Percentiles rank a stretch among this genome's conserved stretches.
Conservation (phyloP, 2,113 vertebrate genomes). For the Cyprinodon tularosa region DNA sequence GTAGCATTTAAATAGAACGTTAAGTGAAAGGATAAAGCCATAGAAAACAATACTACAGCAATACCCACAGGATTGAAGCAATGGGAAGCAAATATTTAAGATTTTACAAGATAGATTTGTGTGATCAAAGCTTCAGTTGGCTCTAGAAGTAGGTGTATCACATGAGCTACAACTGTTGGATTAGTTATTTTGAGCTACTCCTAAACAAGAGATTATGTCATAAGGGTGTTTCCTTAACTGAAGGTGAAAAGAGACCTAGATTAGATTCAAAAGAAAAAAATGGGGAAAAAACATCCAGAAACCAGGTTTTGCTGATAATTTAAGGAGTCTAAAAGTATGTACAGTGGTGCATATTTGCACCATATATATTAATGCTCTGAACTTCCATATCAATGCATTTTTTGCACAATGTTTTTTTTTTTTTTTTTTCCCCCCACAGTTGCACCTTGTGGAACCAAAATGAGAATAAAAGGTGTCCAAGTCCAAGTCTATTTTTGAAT, state of each 20-base stretch:
- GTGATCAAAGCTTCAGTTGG: background rate
- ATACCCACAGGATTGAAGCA: background rate
- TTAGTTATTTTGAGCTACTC: too few relatives aligned
- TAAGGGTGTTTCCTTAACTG: background rate
- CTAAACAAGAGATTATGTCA: too few relatives aligned
- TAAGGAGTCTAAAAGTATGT: background rate
- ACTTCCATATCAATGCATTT: too few relatives aligned
- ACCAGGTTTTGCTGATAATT: background rate
- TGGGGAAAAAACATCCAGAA: background rate
- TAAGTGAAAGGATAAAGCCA: background rate
- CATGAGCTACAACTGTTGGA: too few relatives aligned
- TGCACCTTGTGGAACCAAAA: too few relatives aligned
- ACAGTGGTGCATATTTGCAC: too few relatives aligned
- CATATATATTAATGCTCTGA: too few relatives aligned
- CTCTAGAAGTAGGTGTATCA: too few relatives aligned
- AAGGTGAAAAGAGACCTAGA: background rate
- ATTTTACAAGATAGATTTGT: background rate
- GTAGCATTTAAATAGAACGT: background rate
- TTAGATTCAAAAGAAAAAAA: background rate
- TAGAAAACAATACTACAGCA: background rate
- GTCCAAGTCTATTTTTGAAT: too few relatives aligned
- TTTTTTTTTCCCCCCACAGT: too few relatives aligned
- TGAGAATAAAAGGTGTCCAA: too few relatives aligned
- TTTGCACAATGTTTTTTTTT: too few relatives aligned
- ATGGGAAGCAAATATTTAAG: background rate